Evolutionary conservation across 2,888 invertebrate species (phyloP).

Genomic region (Tenthredo amoena): DNA sequence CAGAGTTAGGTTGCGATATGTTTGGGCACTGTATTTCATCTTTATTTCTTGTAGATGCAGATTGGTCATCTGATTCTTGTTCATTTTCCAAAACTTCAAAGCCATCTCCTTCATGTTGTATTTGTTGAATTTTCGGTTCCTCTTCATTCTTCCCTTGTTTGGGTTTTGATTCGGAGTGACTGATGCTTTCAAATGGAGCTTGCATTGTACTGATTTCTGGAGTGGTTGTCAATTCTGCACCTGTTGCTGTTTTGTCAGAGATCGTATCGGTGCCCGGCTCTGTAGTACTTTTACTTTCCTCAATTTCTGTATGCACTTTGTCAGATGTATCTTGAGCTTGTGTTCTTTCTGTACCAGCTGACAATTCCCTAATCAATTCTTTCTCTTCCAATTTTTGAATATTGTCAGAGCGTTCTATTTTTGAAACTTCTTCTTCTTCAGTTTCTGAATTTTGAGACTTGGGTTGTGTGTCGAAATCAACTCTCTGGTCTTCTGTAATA

Average conservation of each 20-base stretch:
- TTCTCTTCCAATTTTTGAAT: slow-evolving; percentile 5
- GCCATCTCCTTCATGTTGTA: slow-evolving; percentile 42
- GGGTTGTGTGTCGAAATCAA: not conserved
- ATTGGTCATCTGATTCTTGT: slow-evolving; percentile 56
- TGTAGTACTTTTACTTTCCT: not conserved
- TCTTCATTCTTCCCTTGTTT: slow-evolving; percentile 17
- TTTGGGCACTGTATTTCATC: slow-evolving; percentile 49
- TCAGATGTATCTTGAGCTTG: not conserved
- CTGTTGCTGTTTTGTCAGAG: not conserved
- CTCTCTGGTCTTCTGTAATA: not conserved
- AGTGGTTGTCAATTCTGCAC: not conserved
- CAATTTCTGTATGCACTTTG: not conserved
- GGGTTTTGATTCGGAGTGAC: not conserved
- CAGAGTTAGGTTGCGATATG: not conserved
- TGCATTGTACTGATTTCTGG: not conserved
- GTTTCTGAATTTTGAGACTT: slow-evolving; percentile 4
- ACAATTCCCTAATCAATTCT: not conserved
- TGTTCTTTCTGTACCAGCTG: not conserved
- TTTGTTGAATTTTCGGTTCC: slow-evolving; percentile 40
- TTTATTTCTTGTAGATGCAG: slow-evolving; percentile 63
- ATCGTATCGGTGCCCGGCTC: not conserved
- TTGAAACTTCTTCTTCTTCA: not conserved
- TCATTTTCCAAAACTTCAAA: not conserved
- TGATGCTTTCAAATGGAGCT: not conserved
- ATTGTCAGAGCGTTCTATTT: not conserved